These are phyloP conservation scores for Bathybates hornii DNA, from an alignment of 2,113 vertebrate species.

Conservation along the genomic window DNA sequence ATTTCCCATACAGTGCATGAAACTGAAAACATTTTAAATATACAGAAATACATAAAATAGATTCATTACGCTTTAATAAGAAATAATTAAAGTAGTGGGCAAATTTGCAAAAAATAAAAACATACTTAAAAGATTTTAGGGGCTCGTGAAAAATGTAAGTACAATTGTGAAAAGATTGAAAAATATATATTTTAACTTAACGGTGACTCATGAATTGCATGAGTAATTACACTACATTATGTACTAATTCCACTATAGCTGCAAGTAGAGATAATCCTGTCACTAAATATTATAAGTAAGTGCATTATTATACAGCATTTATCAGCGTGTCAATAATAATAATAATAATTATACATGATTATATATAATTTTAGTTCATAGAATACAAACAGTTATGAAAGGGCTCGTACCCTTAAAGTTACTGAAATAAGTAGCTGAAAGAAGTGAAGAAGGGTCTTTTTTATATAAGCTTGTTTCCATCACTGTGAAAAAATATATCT, in stretches of 20 bases:
- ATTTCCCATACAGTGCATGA: neutral
- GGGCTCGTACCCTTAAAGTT: neutral
- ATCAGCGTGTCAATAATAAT: neutral
- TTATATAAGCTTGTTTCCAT: neutral
- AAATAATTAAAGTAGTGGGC: neutral
- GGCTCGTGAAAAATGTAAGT: neutral
- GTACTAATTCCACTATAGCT: neutral
- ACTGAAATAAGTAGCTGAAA: neutral
- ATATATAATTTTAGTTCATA: neutral
- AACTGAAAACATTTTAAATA: neutral
- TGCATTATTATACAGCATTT: neutral
- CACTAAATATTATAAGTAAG: neutral
- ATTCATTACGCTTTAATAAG: neutral
- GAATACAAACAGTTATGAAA: neutral
- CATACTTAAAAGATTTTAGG: neutral
- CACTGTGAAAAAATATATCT: neutral
- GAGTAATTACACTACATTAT: neutral
- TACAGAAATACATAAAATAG: neutral
- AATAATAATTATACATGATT: neutral
- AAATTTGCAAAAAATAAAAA: neutral
- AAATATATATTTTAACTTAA: neutral
- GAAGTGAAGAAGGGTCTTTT: neutral
- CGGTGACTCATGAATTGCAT: neutral
- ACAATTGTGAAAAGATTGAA: neutral
- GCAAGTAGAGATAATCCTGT: neutral